Evolutionary conservation across 2,888 invertebrate genomes (phyloP).

Genomic region (Hydrotaea cyrtoneurina): DNA sequence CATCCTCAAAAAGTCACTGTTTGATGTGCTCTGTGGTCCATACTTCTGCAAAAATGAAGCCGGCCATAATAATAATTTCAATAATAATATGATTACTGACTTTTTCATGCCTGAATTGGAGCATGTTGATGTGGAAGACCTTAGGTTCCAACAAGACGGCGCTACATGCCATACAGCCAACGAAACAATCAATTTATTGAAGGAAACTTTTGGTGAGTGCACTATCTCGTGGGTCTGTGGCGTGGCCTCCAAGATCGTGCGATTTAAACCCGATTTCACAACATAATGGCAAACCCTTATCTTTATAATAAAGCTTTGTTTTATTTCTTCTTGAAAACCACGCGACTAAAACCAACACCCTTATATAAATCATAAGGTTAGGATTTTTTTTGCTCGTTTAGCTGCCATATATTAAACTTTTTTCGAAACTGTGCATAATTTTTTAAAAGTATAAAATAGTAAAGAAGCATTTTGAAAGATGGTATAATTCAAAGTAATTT

Average conservation of each 20-base stretch:
- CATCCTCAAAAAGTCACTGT: neutral
- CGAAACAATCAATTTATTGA: constrained; percentile 4
- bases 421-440: no score
- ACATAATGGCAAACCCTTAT: no score
- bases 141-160: constrained; percentile 3
- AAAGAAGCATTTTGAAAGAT: no score
- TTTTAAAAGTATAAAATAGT: no score
- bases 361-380: no score
- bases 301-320: no score
- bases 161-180: constrained; percentile 19
- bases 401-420: no score
- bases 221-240: constrained; percentile 1
- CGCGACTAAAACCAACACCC: no score
- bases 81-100: neutral
- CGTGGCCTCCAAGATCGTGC: neutral
- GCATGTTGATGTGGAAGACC: neutral
- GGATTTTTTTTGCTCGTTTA: no score
- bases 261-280: no score
- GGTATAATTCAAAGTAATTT: no score
- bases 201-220: neutral
- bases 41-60: neutral
- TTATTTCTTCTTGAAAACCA: no score
- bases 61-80: neutral
- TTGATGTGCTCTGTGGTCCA: neutral
- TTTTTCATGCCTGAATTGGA: neutral